phyloP scores from a whole-genome alignment of 2,888 invertebrate species.

The Cataglyphis altisquamis region DNA sequence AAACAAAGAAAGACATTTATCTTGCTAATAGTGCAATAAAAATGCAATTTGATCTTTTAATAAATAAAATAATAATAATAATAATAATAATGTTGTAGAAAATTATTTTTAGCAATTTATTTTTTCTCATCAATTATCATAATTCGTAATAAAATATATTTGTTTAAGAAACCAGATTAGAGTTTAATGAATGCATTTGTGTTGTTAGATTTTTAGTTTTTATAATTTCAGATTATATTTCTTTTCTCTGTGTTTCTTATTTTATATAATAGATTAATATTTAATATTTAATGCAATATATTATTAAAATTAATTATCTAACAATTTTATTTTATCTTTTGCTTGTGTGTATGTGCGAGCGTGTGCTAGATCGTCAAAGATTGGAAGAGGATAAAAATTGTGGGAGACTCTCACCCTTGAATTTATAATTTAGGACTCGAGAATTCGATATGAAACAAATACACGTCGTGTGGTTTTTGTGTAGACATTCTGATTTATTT shows the following conservation, averaged over 20 bases:
- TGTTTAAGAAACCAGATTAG: not conserved
- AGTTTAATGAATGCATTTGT: not conserved
- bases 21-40: not conserved
- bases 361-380: not conserved
- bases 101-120: not conserved
- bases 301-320: not conserved
- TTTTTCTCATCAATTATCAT: not conserved
- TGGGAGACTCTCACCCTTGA: constrained; percentile 10
- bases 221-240: not conserved
- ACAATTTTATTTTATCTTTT: not conserved
- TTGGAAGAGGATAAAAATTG: constrained; percentile 44
- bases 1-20: not conserved
- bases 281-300: not conserved
- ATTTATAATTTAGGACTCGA: constrained; percentile 47
- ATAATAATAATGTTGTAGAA: not conserved
- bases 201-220: not conserved
- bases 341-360: too few relatives aligned
- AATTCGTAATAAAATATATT: not conserved
- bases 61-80: not conserved
- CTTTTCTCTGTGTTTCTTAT: not conserved
- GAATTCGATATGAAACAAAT: constrained; percentile 36
- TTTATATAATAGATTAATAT: not conserved
- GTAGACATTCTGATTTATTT: constrained; percentile 60
- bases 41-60: not conserved
- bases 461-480: constrained; percentile 33